These are phyloP conservation scores for Limenitis camilla DNA, from an alignment of 2,888 invertebrate genomes.

Conservation along the genomic window DNA sequence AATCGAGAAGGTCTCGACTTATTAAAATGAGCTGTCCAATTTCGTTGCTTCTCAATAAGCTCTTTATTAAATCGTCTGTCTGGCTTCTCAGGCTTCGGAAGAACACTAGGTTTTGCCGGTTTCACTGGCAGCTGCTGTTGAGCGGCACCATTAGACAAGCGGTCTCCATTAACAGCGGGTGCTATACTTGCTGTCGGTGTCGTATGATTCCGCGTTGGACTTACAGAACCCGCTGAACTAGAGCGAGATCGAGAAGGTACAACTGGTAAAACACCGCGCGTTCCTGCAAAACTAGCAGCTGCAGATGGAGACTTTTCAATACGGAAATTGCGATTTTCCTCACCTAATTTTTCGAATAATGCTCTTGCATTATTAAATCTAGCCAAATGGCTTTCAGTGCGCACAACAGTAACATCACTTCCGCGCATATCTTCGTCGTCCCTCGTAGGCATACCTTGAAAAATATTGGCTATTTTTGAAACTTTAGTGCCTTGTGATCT, in stretches of 20 bases:
- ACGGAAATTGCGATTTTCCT: constrained; percentile 78
- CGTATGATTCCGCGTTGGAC: constrained; percentile 71
- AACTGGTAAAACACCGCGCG: constrained; percentile 66
- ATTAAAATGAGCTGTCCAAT: constrained; percentile 93
- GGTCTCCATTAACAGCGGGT: constrained; percentile 53
- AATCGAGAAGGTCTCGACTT: constrained; percentile 77
- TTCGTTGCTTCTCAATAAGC: constrained; percentile 91
- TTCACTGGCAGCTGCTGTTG: constrained; percentile 67
- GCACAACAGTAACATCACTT: constrained; percentile 81
- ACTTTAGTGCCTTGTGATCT: constrained; percentile 85
- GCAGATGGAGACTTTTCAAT: constrained; percentile 76
- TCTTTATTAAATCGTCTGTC: constrained; percentile 89
- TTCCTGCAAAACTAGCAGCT: constrained; percentile 73
- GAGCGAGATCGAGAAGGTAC: constrained; percentile 77
- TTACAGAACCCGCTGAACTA: constrained; percentile 80
- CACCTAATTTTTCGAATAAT: constrained; percentile 90
- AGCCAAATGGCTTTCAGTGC: constrained; percentile 92
- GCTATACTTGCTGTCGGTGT: constrained; percentile 65
- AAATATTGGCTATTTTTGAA: constrained; percentile 92
- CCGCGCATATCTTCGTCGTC: constrained; percentile 71
- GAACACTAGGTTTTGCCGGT: constrained; percentile 71
- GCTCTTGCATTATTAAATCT: constrained; percentile 93
- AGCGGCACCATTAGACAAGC: constrained; percentile 61
- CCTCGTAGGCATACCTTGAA: constrained; percentile 82
- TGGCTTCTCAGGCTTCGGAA: constrained; percentile 86